A percentile compares a stretch with the other conserved stretches of the same genome.
These are phyloP conservation scores for Papilio gigon DNA, from an alignment of 2,888 invertebrate species.

Conservation along the genomic window DNA sequence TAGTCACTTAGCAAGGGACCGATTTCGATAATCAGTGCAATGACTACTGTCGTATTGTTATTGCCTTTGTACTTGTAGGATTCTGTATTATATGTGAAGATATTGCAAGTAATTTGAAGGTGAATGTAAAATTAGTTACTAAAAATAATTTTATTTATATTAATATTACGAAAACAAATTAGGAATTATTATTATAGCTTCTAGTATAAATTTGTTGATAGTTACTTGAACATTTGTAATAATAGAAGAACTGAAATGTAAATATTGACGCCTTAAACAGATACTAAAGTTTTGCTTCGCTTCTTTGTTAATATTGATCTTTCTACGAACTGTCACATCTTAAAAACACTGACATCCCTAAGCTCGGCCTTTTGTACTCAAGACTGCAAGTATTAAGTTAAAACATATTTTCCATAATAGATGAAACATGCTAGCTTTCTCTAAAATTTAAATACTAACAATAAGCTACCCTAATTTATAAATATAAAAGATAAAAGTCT, in stretches of 20 bases:
- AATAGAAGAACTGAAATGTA: not conserved
- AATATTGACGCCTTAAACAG: not conserved
- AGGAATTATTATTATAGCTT: too few species aligned
- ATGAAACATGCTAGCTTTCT: too few species aligned
- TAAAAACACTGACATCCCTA: conserved; percentile 10
- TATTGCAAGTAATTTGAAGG: too few species aligned
- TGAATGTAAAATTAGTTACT: too few species aligned
- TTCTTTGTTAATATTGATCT: not conserved
- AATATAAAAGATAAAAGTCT: too few species aligned
- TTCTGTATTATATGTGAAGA: too few species aligned
- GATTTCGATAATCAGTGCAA: not conserved
- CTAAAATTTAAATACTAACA: too few species aligned
- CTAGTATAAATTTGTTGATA: not conserved
- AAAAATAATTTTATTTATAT: too few species aligned
- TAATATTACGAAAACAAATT: too few species aligned
- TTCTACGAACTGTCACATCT: conserved; percentile 11
- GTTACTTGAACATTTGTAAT: not conserved
- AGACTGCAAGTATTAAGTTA: conserved; percentile 13
- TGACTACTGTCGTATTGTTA: not conserved
- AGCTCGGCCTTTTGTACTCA: conserved; percentile 1
- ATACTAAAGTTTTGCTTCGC: not conserved
- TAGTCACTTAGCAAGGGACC: conserved; percentile 4
- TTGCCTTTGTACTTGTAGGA: not conserved
- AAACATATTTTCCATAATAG: too few species aligned
- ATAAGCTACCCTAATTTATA: too few species aligned